These are phyloP conservation scores for Macrophya annulata DNA, from an alignment of 2,888 invertebrate species.

Conservation along the genomic window DNA sequence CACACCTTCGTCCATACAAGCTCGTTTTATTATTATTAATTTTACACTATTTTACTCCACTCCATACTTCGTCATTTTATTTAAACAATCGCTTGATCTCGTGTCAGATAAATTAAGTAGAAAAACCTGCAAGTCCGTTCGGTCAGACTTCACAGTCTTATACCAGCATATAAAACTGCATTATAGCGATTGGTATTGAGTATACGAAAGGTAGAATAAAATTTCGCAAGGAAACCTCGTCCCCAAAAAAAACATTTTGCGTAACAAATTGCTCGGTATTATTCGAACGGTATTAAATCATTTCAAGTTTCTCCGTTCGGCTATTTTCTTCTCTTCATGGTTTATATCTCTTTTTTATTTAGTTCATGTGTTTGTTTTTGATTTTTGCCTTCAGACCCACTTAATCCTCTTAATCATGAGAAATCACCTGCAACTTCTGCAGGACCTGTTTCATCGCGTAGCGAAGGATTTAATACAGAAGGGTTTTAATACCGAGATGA, in stretches of 20 bases:
- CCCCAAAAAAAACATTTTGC: conserved; percentile 7
- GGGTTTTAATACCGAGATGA: conserved; percentile 72
- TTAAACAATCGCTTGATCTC: not conserved
- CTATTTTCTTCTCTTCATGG: conserved; percentile 60
- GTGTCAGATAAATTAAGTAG: not conserved
- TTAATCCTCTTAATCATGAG: conserved; percentile 73
- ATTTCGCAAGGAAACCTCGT: conserved; percentile 19
- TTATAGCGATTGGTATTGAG: not conserved
- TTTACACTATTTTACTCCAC: conserved; percentile 61
- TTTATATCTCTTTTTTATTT: conserved; percentile 55
- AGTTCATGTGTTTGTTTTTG: conserved; percentile 50
- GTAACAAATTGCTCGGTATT: conserved; percentile 33
- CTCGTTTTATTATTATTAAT: conserved; percentile 68
- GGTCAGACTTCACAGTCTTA: conserved; percentile 6
- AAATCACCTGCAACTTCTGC: conserved; percentile 69
- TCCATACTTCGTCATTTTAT: conserved; percentile 7
- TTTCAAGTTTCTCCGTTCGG: conserved; percentile 55
- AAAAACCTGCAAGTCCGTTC: not conserved
- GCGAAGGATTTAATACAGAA: conserved; percentile 56
- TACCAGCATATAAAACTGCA: not conserved
- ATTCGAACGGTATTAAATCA: conserved; percentile 32
- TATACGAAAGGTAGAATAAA: not conserved
- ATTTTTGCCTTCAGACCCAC: conserved; percentile 64
- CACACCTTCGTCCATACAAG: conserved; percentile 56
- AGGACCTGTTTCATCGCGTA: conserved; percentile 55